Evolutionary conservation across 2,797 vertebrate genomes (phyloP).

Genomic region (Acanthurus leucopareius): DNA sequence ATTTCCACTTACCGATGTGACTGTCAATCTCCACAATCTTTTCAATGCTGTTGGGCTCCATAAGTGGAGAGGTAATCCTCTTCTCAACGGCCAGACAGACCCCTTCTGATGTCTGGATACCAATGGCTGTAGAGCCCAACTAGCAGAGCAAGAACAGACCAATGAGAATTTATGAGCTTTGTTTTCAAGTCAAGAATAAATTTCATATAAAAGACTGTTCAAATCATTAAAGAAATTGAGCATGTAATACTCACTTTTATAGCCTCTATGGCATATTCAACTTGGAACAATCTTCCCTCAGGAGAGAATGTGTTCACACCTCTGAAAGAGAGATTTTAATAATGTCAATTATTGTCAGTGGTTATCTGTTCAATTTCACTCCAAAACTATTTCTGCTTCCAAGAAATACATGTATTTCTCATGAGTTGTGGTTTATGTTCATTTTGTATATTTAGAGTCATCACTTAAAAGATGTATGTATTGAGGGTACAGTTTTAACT

Average conservation of each 20-base stretch:
- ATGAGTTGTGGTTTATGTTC: background rate
- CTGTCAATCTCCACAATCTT: constrained; percentile 99
- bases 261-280: constrained; percentile 99
- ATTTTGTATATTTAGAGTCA: background rate
- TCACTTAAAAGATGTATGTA: background rate
- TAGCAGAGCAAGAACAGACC: constrained; percentile 65
- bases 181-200: background rate
- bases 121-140: constrained; percentile 98
- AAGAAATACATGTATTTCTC: background rate
- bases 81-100: constrained; percentile 99
- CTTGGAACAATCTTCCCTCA: constrained; percentile 98
- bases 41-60: constrained; percentile 99
- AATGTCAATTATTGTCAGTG: background rate
- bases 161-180: constrained; percentile 10
- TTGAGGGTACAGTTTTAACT: background rate
- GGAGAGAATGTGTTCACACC: constrained; percentile 99
- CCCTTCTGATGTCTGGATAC: constrained; percentile 97
- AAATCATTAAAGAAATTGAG: background rate
- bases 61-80: constrained; percentile 97
- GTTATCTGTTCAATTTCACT: background rate
- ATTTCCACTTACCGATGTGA: constrained; percentile 90
- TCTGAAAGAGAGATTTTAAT: constrained; percentile 74
- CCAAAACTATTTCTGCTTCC: background rate
- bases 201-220: background rate
- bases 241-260: constrained; percentile 90